phyloP scores from a whole-genome alignment of 2,797 vertebrate species.

The Acrossocheilus fasciatus region DNA sequence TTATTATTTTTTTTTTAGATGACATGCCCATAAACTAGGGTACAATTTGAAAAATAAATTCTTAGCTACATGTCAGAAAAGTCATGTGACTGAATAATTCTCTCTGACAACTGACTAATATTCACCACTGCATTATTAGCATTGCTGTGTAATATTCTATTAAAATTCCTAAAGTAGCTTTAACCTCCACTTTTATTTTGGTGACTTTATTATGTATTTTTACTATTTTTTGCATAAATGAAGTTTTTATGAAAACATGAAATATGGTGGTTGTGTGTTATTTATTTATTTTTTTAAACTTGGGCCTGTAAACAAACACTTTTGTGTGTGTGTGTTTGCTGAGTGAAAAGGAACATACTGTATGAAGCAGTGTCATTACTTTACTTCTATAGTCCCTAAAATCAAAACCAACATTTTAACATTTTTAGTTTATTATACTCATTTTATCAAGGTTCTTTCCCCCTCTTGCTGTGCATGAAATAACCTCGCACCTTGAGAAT shows the following conservation, averaged over 20 bases:
- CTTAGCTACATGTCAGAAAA: not conserved
- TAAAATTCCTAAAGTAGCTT: not conserved
- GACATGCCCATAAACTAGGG: not conserved
- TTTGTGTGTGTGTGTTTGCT: not conserved
- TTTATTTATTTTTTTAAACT: no score
- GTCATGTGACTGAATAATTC: not conserved
- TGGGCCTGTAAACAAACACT: no score
- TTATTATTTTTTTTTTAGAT: not conserved
- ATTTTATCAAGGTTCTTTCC: not conserved
- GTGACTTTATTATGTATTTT: not conserved
- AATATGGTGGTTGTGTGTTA: not conserved
- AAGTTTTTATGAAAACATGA: not conserved
- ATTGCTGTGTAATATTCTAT: not conserved
- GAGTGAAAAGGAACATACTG: not conserved
- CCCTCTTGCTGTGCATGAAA: slow-evolving; percentile 24
- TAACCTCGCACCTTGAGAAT: not conserved
- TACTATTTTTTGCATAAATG: not conserved
- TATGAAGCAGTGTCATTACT: not conserved
- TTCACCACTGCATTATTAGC: not conserved
- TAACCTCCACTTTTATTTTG: not conserved
- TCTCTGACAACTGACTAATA: not conserved
- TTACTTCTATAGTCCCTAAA: not conserved
- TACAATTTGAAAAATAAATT: not conserved
- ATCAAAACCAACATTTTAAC: not conserved
- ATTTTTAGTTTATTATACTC: not conserved